Evolutionary conservation across 2,888 invertebrate species (phyloP).

Genomic region (Drosophila tripunctata): DNA sequence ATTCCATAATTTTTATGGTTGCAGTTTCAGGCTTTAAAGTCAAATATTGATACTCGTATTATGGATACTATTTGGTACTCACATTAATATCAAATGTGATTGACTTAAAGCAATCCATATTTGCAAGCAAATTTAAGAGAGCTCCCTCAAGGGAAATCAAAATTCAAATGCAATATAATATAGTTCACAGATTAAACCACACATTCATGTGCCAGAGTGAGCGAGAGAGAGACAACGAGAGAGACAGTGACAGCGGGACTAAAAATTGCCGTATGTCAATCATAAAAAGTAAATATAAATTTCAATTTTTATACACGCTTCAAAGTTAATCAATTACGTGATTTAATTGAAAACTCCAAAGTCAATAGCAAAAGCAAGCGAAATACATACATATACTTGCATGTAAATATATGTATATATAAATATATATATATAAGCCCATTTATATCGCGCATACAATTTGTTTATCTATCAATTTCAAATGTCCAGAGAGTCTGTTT

Average conservation of each 20-base stretch:
- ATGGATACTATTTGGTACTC: too few relatives aligned
- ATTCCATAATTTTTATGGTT: too few relatives aligned
- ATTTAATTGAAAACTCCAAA: constrained; percentile 73
- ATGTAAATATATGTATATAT: constrained; percentile 1
- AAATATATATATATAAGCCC: background rate
- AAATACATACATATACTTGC: constrained; percentile 14
- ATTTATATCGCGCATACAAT: constrained; percentile 23
- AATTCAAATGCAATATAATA: background rate
- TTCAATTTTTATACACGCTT: constrained; percentile 58
- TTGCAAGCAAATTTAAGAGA: background rate
- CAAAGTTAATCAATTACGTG: constrained; percentile 74
- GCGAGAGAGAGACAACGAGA: background rate
- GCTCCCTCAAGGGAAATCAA: background rate
- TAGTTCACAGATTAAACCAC: constrained; percentile 7
- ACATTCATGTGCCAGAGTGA: background rate
- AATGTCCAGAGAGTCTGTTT: constrained; percentile 44
- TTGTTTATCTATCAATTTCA: constrained; percentile 58
- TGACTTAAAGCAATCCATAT: background rate
- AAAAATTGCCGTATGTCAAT: constrained; percentile 36
- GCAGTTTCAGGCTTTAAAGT: too few relatives aligned
- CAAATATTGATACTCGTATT: too few relatives aligned
- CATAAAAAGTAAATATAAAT: constrained; percentile 69
- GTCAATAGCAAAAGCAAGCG: constrained; percentile 57
- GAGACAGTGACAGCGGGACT: too few relatives aligned
- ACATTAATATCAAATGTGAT: background rate